These are phyloP conservation scores for Varanus salvator DNA, from an alignment of 2,113 vertebrate genomes.

Conservation along the genomic window DNA sequence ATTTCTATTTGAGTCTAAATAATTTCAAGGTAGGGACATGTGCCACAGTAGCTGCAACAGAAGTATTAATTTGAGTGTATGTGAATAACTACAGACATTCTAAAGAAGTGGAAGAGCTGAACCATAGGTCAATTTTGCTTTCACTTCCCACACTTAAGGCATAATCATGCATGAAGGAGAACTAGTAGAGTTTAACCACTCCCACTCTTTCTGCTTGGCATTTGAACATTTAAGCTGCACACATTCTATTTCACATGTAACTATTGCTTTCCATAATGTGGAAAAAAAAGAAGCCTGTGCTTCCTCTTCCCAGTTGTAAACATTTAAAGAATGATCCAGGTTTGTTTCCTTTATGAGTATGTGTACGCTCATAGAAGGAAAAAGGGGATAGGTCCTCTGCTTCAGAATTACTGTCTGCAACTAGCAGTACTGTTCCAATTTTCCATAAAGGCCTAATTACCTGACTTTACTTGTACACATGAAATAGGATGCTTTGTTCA, in stretches of 20 bases:
- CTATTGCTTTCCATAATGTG: background rate
- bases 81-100: background rate
- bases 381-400: background rate
- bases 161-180: background rate
- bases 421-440: background rate
- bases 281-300: background rate
- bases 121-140: background rate
- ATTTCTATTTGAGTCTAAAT: background rate
- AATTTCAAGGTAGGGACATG: background rate
- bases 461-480: background rate
- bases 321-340: background rate
- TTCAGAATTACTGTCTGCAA: no score
- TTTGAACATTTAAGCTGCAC: background rate
- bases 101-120: background rate
- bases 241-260: background rate
- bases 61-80: background rate
- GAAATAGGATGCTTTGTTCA: no score
- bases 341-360: background rate
- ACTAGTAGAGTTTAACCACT: background rate
- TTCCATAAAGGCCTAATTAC: background rate
- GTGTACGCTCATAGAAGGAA: background rate
- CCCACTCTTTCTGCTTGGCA: background rate
- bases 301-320: background rate
- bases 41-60: background rate
- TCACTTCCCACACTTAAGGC: background rate